Evolutionary conservation across 1,140 invertebrate genomes (phyloP).

Genomic region (Drosophila santomea): DNA sequence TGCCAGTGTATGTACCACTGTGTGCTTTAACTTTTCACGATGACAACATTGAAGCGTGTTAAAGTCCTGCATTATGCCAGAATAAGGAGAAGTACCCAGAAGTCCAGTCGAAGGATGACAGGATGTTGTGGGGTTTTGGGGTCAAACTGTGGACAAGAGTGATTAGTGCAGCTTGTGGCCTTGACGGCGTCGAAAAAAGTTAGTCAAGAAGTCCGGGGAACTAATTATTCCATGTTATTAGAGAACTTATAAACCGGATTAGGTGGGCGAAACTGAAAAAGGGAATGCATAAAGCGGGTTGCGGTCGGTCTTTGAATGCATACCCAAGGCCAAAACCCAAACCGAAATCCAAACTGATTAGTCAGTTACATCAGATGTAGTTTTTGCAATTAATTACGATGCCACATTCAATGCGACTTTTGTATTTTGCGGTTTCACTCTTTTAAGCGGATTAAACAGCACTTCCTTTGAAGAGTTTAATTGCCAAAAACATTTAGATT

Average conservation of each 20-base stretch:
- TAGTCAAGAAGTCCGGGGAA: too few relatives aligned
- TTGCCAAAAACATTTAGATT: constrained; percentile 12
- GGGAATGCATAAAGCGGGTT: too few relatives aligned
- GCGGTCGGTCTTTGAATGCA: too few relatives aligned
- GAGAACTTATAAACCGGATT: too few relatives aligned
- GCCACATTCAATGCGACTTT: constrained; percentile 1
- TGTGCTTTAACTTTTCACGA: neutral
- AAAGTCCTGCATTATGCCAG: neutral
- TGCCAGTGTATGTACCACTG: neutral
- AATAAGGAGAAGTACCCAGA: constrained; percentile 2
- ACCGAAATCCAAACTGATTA: too few relatives aligned
- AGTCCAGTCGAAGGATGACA: neutral
- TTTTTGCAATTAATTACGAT: constrained; percentile 19
- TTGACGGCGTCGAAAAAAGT: neutral
- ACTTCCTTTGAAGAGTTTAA: constrained; percentile 1
- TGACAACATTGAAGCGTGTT: constrained; percentile 1
- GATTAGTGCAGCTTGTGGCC: constrained; percentile 12
- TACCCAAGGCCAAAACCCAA: too few relatives aligned
- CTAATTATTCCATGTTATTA: too few relatives aligned
- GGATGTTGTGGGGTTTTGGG: neutral
- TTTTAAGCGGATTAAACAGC: constrained; percentile 9
- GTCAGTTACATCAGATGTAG: neutral
- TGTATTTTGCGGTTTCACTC: constrained; percentile 9
- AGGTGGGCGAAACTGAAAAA: too few relatives aligned
- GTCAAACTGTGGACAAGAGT: neutral